Evolutionary conservation across 2,888 invertebrate species (phyloP).

Genomic region (Atrina japonica): DNA sequence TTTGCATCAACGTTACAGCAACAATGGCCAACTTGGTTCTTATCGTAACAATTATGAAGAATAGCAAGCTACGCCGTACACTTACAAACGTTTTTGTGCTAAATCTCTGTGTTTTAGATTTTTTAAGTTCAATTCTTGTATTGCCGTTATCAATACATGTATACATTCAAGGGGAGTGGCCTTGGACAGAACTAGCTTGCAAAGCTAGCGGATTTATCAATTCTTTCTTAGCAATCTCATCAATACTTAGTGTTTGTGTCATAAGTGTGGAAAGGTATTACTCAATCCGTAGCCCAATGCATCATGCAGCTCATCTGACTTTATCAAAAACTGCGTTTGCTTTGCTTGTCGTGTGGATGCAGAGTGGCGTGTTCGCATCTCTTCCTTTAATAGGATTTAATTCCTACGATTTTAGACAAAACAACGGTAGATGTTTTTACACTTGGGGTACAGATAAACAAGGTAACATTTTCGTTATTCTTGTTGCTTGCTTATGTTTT

Average conservation of each 20-base stretch:
- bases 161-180: slow-evolving; percentile 29
- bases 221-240: slow-evolving; percentile 24
- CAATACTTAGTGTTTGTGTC: slow-evolving; percentile 30
- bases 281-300: slow-evolving; percentile 41
- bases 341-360: slow-evolving; percentile 23
- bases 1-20: slow-evolving; percentile 8
- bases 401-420: slow-evolving; percentile 10
- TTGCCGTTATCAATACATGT: slow-evolving; percentile 29
- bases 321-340: slow-evolving; percentile 5
- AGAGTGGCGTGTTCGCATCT: slow-evolving; percentile 16
- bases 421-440: slow-evolving; percentile 15
- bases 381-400: slow-evolving; percentile 36
- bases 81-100: slow-evolving; percentile 29
- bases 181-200: slow-evolving; percentile 18
- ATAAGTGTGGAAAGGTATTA: slow-evolving; percentile 42
- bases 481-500: neutral
- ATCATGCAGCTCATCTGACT: slow-evolving; percentile 38
- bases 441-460: neutral
- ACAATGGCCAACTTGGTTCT: slow-evolving; percentile 18
- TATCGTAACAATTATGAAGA: slow-evolving; percentile 18
- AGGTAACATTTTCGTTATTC: neutral
- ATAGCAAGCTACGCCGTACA: slow-evolving; percentile 10
- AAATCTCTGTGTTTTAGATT: slow-evolving; percentile 36
- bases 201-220: slow-evolving; percentile 27
- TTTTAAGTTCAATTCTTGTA: slow-evolving; percentile 19